Base-by-base conservation (phyloP, 2,113 vertebrate species). In the Neolamprologus tretocephalus region DNA sequence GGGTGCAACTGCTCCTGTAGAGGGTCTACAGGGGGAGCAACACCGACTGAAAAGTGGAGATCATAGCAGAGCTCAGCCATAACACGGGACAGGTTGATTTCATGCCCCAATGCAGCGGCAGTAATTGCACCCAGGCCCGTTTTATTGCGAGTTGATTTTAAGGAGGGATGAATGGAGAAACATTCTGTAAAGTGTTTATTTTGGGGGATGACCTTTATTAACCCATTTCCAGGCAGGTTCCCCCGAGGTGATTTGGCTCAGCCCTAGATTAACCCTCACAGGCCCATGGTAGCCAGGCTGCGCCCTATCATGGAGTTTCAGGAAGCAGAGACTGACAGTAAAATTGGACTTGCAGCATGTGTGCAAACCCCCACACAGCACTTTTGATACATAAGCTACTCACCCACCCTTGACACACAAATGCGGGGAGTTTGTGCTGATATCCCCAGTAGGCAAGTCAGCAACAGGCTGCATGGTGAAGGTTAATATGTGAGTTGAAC, bases 71-170 rank as follows among this genome's bases (percentile, higher is more conserved):
- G 95, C 96, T 98, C 97, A 98, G 97, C 97, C 97, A 97, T 97
- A 98, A 98, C 92, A 91, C 17, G 37, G 89, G 96, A 97, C 98
- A 97, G 96, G 96, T 98, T 99, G 97, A 96, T 97, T 98, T 99
- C 98, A 99, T 96, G 97, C 97, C 98, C 97, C 97, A 97, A 96
- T 97, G 97, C 97, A 94, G 95, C 95, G 90, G 96, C 95, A 94
- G 97, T 99, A 98, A 99, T 98, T 99, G 98, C 98, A 97, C 97
- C 97, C 98, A 98, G 98, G 97, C 97, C 97, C 94, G 35, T 95
- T 98, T 98, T 98, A 98, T 98, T 98, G 96, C 97, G 93, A 97
- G 97, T 98, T 98, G 98, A 98, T 99, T 99, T 99, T 98, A 97
- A 97, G 96, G 97, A 97, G 97, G 97, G 97, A 98, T 97, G 96